Conservation (phyloP, 2,113 vertebrate genomes). For the Corythaeola cristata region DNA sequence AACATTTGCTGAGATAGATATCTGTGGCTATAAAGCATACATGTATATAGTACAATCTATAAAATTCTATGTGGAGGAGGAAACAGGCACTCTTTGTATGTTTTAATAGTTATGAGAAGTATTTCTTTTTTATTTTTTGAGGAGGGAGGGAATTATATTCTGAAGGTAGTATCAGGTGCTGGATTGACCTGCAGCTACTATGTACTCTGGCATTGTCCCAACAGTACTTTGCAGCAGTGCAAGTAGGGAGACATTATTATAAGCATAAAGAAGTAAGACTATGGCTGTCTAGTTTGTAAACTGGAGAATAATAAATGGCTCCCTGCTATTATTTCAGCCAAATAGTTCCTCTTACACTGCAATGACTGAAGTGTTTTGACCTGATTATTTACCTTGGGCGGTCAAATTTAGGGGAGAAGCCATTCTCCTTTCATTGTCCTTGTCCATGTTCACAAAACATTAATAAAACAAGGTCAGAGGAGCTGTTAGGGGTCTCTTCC, state of each 20-base stretch:
- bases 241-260: neutral
- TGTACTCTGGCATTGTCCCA: neutral
- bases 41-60: neutral
- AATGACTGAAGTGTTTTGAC: neutral
- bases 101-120: neutral
- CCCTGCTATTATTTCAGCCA: neutral
- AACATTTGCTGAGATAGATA: neutral
- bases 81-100: neutral
- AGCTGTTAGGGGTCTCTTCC: neutral
- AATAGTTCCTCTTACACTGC: neutral
- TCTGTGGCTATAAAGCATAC: neutral
- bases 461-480: conserved; percentile 5
- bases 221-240: neutral
- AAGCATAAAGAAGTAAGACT: neutral
- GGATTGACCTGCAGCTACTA: neutral
- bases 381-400: neutral
- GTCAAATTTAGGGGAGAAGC: neutral
- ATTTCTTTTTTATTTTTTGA: neutral
- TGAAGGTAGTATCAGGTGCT: neutral
- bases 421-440: neutral
- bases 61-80: neutral
- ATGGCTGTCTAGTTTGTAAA: neutral
- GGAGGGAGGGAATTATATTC: neutral
- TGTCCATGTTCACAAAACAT: neutral
- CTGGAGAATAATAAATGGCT: neutral